These are phyloP conservation scores for Lacerta bilineata DNA, from an alignment of 2,797 vertebrate species.

Conservation along the genomic window DNA sequence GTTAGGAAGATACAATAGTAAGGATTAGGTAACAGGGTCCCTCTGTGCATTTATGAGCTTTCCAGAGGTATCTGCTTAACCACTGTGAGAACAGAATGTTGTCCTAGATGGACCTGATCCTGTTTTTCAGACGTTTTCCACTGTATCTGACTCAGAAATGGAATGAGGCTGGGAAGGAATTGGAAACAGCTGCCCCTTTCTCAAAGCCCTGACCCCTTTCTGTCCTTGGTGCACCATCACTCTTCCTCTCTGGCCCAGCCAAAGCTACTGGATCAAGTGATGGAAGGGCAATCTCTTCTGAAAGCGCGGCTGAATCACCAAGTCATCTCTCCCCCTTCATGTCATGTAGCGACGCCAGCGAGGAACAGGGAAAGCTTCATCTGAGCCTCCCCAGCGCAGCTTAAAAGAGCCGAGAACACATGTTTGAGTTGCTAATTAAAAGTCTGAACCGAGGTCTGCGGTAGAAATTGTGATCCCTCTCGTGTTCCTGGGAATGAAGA, in stretches of 20 bases:
- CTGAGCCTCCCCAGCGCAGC: constrained; percentile 25
- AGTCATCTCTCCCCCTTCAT: constrained; percentile 44
- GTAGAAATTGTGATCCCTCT: constrained; percentile 57
- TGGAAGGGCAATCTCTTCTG: constrained; percentile 23
- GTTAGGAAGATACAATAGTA: too few relatives aligned
- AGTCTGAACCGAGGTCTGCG: constrained; percentile 45
- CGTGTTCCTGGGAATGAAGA: constrained; percentile 45
- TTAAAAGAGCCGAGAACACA: constrained; percentile 62
- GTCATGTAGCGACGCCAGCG: constrained; percentile 36
- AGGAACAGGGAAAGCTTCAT: constrained; percentile 32
- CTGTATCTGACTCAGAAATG: background rate
- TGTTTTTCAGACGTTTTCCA: too few relatives aligned
- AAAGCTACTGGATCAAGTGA: background rate
- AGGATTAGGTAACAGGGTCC: too few relatives aligned
- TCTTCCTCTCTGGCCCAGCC: background rate
- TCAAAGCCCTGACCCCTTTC: too few relatives aligned
- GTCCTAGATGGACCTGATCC: too few relatives aligned
- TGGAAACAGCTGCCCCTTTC: too few relatives aligned
- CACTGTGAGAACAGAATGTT: too few relatives aligned
- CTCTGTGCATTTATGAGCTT: too few relatives aligned
- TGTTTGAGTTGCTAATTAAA: constrained; percentile 68
- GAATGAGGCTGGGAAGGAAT: background rate
- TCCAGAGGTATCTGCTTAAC: too few relatives aligned
- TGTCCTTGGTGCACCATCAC: background rate
- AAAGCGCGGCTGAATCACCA: constrained; percentile 31